Conservation (phyloP, 2,113 vertebrate genomes). For the Channa argus region DNA sequence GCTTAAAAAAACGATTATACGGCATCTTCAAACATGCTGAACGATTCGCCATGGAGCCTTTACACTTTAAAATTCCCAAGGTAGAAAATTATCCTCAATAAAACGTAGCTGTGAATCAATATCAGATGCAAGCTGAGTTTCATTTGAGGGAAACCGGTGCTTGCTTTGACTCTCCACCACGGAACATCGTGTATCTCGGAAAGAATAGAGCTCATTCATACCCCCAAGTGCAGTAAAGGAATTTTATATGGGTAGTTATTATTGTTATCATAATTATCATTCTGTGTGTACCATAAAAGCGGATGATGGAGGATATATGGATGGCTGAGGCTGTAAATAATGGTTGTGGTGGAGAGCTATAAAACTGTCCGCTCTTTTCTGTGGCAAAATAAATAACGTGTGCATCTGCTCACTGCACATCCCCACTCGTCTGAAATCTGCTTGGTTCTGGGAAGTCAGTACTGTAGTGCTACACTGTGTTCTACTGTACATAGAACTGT, state of each 20-base stretch:
- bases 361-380: slow-evolving; percentile 68
- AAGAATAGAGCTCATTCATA: slow-evolving; percentile 61
- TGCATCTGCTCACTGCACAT: slow-evolving; percentile 43
- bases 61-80: slow-evolving; percentile 64
- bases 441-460: slow-evolving; percentile 47
- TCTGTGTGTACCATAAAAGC: slow-evolving; percentile 61
- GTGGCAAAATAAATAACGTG: slow-evolving; percentile 67
- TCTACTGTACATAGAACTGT: background rate
- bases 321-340: slow-evolving; percentile 68
- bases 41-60: slow-evolving; percentile 66
- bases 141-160: slow-evolving; percentile 49
- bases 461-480: background rate
- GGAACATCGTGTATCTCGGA: slow-evolving; percentile 48
- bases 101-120: slow-evolving; percentile 65
- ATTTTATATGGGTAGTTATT: slow-evolving; percentile 77
- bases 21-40: slow-evolving; percentile 62
- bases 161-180: slow-evolving; percentile 39
- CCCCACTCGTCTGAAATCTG: slow-evolving; percentile 25
- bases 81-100: slow-evolving; percentile 68
- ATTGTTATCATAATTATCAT: slow-evolving; percentile 76
- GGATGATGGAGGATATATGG: slow-evolving; percentile 70
- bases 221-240: slow-evolving; percentile 57
- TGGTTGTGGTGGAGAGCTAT: slow-evolving; percentile 55
- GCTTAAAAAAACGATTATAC: slow-evolving; percentile 63
- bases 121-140: slow-evolving; percentile 66